Conservation (phyloP, 2,113 vertebrate genomes). For the Nothobranchius kuhntae region DNA sequence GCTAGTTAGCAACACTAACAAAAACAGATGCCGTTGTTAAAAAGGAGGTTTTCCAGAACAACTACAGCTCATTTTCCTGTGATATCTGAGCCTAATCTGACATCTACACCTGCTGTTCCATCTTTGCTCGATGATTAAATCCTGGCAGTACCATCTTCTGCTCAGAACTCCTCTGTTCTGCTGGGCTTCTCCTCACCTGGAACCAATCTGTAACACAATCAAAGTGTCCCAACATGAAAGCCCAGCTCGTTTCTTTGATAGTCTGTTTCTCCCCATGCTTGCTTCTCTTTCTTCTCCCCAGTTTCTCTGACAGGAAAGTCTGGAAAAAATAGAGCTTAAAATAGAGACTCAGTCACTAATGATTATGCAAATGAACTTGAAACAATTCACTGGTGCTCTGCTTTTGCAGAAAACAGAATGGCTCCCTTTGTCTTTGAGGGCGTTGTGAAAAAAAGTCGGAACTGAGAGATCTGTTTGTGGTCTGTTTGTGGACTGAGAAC, state of each 20-base stretch:
- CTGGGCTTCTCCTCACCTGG: slow-evolving; percentile 77
- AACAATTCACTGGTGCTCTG: slow-evolving; percentile 62
- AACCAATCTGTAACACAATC: slow-evolving; percentile 82
- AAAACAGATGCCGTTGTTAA: no score
- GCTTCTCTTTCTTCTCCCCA: slow-evolving; percentile 49
- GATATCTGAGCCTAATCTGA: slow-evolving; percentile 54
- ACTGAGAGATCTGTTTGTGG: slow-evolving; percentile 29
- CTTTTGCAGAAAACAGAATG: slow-evolving; percentile 55
- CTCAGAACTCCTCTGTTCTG: slow-evolving; percentile 51
- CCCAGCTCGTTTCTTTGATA: slow-evolving; percentile 77
- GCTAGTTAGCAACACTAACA: no score
- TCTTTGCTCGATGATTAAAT: slow-evolving; percentile 53
- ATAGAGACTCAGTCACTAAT: slow-evolving; percentile 60
- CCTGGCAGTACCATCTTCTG: slow-evolving; percentile 49
- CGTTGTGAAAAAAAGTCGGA: slow-evolving; percentile 23
- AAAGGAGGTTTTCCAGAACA: no score
- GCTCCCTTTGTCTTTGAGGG: slow-evolving; percentile 49
- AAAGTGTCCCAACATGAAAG: slow-evolving; percentile 80
- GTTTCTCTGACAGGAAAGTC: slow-evolving; percentile 48
- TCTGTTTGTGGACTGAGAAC: slow-evolving; percentile 41
- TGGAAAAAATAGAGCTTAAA: slow-evolving; percentile 66
- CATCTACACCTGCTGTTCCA: slow-evolving; percentile 63
- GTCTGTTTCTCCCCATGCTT: slow-evolving; percentile 63
- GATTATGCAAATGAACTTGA: slow-evolving; percentile 62
- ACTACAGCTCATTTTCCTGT: background rate